These are phyloP conservation scores for Heliconius sara DNA, from an alignment of 2,888 invertebrate species.

Conservation along the genomic window DNA sequence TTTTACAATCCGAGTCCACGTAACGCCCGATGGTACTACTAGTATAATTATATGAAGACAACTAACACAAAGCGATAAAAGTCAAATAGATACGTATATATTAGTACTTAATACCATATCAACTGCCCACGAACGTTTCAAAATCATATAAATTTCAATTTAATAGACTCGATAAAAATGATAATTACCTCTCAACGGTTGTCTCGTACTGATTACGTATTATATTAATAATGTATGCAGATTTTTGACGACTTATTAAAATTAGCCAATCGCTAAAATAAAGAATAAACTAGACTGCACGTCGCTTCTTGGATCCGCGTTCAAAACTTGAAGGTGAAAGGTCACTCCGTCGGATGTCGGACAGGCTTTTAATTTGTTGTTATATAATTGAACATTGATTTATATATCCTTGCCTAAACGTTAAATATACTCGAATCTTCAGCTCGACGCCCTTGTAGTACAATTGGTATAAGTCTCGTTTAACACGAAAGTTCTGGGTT, in stretches of 20 bases:
- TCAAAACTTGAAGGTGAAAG: slow-evolving; percentile 45
- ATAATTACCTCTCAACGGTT: slow-evolving; percentile 10
- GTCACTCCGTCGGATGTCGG: slow-evolving; percentile 47
- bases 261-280: slow-evolving; percentile 28
- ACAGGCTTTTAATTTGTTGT: slow-evolving; percentile 41
- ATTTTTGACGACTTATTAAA: slow-evolving; percentile 8
- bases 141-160: slow-evolving; percentile 21
- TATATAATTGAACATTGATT: slow-evolving; percentile 42
- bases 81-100: neutral
- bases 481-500: neutral
- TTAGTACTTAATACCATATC: neutral
- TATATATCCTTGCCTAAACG: slow-evolving; percentile 38
- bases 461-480: neutral
- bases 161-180: slow-evolving; percentile 20
- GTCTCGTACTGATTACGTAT: slow-evolving; percentile 12
- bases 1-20: too few species aligned
- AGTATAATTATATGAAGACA: neutral
- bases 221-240: slow-evolving; percentile 17
- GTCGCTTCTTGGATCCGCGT: slow-evolving; percentile 48
- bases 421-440: slow-evolving; percentile 29
- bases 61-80: neutral
- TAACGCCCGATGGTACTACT: neutral
- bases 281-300: slow-evolving; percentile 49
- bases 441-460: slow-evolving; percentile 8
- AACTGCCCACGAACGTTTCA: slow-evolving; percentile 12